phyloP scores from a whole-genome alignment of 2,797 vertebrate genomes.

The Microchirus variegatus region DNA sequence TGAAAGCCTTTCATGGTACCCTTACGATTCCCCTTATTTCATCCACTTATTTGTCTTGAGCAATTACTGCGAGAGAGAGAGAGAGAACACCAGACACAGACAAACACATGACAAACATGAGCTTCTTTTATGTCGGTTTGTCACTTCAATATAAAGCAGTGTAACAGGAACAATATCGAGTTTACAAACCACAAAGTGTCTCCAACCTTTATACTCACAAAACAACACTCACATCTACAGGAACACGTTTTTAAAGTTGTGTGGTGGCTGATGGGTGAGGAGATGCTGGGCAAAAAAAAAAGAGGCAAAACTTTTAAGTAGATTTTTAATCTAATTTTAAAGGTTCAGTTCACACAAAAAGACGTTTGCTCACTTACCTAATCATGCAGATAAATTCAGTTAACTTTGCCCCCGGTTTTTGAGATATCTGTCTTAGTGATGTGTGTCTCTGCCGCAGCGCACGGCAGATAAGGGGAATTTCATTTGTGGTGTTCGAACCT shows the following conservation, averaged over 20 bases:
- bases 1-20: slow-evolving; percentile 73
- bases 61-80: slow-evolving; percentile 49
- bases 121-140: slow-evolving; percentile 45
- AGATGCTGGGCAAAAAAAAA: neutral
- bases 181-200: slow-evolving; percentile 7
- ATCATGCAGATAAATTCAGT: neutral
- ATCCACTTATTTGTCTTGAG: slow-evolving; percentile 70
- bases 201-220: neutral
- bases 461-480: neutral
- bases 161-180: slow-evolving; percentile 9
- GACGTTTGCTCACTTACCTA: neutral
- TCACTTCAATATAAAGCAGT: slow-evolving; percentile 27
- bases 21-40: slow-evolving; percentile 64
- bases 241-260: neutral
- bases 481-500: neutral
- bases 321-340: neutral
- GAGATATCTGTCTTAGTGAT: neutral
- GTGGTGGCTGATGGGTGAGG: neutral
- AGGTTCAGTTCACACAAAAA: neutral
- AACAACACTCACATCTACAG: neutral
- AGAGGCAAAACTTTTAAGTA: neutral
- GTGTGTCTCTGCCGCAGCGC: neutral
- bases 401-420: slow-evolving; percentile 4
- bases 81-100: slow-evolving; percentile 40
- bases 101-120: slow-evolving; percentile 43